Percentiles rank a stretch among this genome's conserved stretches.
These are phyloP conservation scores for Eurytoma californica DNA, from an alignment of 2,888 invertebrate species.

Conservation along the genomic window DNA sequence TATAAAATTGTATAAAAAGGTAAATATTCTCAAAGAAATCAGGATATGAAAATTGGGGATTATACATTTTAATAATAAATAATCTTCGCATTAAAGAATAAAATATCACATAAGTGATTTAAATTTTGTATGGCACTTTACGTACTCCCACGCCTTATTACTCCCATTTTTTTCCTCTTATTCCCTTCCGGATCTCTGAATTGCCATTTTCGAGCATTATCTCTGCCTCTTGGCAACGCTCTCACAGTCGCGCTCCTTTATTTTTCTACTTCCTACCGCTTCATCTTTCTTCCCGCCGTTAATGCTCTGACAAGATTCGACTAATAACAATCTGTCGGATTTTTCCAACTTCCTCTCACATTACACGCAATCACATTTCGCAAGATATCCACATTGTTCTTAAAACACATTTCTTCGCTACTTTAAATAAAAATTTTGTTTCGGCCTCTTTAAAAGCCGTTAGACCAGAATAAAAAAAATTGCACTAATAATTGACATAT, in stretches of 20 bases:
- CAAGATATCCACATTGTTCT: neutral
- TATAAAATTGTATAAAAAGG: too few species aligned
- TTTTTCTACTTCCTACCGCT: slow-evolving; percentile 8
- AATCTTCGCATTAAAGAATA: too few species aligned
- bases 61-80: too few species aligned
- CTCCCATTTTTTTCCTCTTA: neutral
- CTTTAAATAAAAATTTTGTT: neutral
- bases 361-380: neutral
- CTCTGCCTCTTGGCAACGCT: slow-evolving; percentile 16
- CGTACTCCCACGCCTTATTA: neutral
- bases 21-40: too few species aligned
- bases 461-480: too few species aligned
- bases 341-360: neutral
- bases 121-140: neutral
- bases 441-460: too few species aligned
- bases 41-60: too few species aligned
- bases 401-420: neutral
- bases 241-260: neutral
- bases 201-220: slow-evolving; percentile 25
- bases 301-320: slow-evolving; percentile 10
- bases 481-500: too few species aligned
- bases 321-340: slow-evolving; percentile 30
- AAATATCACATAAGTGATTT: too few species aligned
- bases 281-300: neutral
- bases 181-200: neutral